Base-by-base conservation (phyloP, 2,888 invertebrate species). In the Polyommatus iphigenia region DNA sequence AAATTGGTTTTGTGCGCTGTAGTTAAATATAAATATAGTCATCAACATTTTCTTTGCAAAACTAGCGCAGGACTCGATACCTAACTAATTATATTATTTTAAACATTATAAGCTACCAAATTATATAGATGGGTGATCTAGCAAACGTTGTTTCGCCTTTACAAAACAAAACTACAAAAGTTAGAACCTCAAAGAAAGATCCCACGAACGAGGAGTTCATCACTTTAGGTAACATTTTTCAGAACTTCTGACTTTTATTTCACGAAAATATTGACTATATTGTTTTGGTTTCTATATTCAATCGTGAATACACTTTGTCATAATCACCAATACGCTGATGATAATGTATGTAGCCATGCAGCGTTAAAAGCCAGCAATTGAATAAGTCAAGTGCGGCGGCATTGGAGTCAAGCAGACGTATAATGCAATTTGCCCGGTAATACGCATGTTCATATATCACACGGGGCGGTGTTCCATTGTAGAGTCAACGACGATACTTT, bases 371-470 rank as follows among this genome's bases (percentile, higher is more conserved):
- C 41, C n/a, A 46, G 73, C 20, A 50, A 73, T 86, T 85, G 80
- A 78, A 81, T 77, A 81, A 83, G 84, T 81, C 76, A 82, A 82
- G 77, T 80, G 79, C 79, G 79, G 82, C 82, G 86, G 87, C 84
- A 81, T 82, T 79, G 83, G 81, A 86, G 88, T 88, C 85, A 82
- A 84, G 87, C 86, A 84, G 85, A 85, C 83, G 84, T 86, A 83
- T 80, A 79, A 79, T 79, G 83, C 85, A 87, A 90, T 90, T 90
- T 88, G 87, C 80, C 79, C 83, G 79, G 84, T 87, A 89, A 89
- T 87, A 85, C 85, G 84, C 86, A 81, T 85, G 85, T 87, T 88
- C 90, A 90, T 91, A 91, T 89, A 89, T 88, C 91, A 90, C 90
- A 78, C 85, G 83, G 76, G 72, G 84, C 54, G 85, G 2, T 79